Conservation (phyloP, 1,140 invertebrate species). For the Drosophila kanapiae region DNA sequence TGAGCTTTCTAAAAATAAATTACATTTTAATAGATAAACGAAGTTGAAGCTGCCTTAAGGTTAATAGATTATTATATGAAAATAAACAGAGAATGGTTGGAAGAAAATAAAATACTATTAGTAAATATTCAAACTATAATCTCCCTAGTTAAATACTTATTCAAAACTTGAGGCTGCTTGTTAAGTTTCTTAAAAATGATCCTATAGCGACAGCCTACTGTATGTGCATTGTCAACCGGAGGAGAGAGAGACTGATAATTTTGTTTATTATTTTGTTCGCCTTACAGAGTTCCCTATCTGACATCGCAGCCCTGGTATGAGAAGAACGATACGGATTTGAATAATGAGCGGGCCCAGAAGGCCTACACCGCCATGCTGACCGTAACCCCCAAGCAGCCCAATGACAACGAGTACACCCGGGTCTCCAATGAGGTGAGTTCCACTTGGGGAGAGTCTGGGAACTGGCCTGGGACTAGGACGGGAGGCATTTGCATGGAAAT, state of each 20-base stretch:
- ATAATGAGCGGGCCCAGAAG: slow-evolving; percentile 93
- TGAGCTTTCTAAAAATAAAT: neutral
- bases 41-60: neutral
- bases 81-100: neutral
- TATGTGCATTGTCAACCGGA: neutral
- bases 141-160: neutral
- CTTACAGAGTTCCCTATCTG: slow-evolving; percentile 74
- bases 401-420: slow-evolving; percentile 91
- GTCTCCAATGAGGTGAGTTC: slow-evolving; percentile 90
- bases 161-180: neutral
- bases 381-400: slow-evolving; percentile 93
- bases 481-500: slow-evolving; percentile 66
- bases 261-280: slow-evolving; percentile 3
- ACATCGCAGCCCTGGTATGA: slow-evolving; percentile 92
- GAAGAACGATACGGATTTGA: slow-evolving; percentile 90
- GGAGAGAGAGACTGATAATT: neutral
- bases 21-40: neutral
- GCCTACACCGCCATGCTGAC: slow-evolving; percentile 96
- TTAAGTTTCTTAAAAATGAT: neutral
- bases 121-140: neutral
- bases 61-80: neutral
- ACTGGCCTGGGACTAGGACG: neutral
- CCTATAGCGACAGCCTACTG: neutral
- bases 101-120: neutral
- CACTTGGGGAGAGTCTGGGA: neutral